Evolutionary conservation across 1,140 invertebrate species (phyloP), one percentile per base, ranked within the genome.

Genomic region (Reticulitermes speratus): DNA sequence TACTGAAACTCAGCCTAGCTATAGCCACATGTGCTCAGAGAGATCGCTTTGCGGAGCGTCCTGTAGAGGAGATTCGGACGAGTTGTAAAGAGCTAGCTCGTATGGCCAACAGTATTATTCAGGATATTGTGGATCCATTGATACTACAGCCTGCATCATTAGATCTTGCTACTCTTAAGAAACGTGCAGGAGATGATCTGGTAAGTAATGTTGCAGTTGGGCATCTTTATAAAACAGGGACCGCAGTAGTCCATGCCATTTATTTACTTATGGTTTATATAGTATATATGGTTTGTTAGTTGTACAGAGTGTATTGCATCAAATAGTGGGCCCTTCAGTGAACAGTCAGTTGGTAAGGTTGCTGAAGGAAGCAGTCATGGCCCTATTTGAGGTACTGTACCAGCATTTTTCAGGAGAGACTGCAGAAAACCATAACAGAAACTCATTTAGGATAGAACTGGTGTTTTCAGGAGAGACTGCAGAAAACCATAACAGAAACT

Each of bases 61-160:
- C 96, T 21, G 94, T 96, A 85, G 93, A 95, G 82, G 93, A 94
- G 87, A 96, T 97, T 81, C 92, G 93, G 87, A 93, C 93, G 30
- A 94, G 93, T 87, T 97, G 96, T 87, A 92, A 93, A 85, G 93
- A 94, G 88, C 91, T 98, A 59, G 94, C 95, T 16, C 93, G 94
- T 86, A 90, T 97, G 59, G 96, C 97, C 86, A 97, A 98, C 92
- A 95, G 95, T 89, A 95, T 99, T 87, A 96, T 98, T 87, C 96
- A 97, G 90, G 96, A 97, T 88, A 95, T 96, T 86, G 93, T 94
- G 87, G 97, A 98, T 92, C 96, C 97, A 9, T 94, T 98, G 91
- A 94, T 98, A 87, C 92, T 98, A 83, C 97, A 98, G 90, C 97
- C 97, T 19, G 96, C 97, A 12, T 95, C 95, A 30, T 91, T 98